Evolutionary conservation across 2,888 invertebrate genomes (phyloP), one percentile per base, ranked within the genome.

Genomic region (Drosophila macrospina): DNA sequence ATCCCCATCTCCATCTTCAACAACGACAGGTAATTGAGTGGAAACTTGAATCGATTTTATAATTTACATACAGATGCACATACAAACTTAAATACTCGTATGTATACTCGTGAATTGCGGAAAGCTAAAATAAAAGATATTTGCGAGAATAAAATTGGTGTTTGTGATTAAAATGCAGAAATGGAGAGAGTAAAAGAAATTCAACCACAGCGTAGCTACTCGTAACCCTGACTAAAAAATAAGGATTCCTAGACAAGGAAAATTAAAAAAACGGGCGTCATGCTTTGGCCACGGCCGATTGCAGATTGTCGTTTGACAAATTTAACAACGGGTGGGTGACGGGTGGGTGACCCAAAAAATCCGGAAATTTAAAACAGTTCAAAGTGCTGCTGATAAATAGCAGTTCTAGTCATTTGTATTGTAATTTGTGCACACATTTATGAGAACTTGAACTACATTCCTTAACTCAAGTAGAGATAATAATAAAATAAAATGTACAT

Each of bases 31-130:
- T 91, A 91, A 91, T 91, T 91, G 91, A 90, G 88, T 90, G 91
- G 90, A 91, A 91, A 91, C 89, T 90, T 90, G 86, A 86, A 86
- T 90, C 82, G 90, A 91, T 90, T 91, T 91, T 85, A 85, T 88
- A 87, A 89, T 90, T 88, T 89, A 74, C 84, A 82, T 73, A 36
- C 45, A 55, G 20, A 54, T 44, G n/a, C 10, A 41, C 42, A 64
- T 2, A 41, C n/a, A 34, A 8, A 47, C 28, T 6, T n/a, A n/a
- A 8, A 41, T n/a, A 41, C 13, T 41, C 11, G 11, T 15, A 32
- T 26, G 41, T 15, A 26, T 30, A 6, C 26, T 26, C 48, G 32
- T 30, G 42, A 37, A 52, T 10, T 32, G 37, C 37, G 48, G 28
- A 20, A 36, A 16, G 30, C 36, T 20, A 37, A 59, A 55, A 59